Evolutionary conservation across 2,797 vertebrate species (phyloP).

Genomic region (Hyperoplus immaculatus): DNA sequence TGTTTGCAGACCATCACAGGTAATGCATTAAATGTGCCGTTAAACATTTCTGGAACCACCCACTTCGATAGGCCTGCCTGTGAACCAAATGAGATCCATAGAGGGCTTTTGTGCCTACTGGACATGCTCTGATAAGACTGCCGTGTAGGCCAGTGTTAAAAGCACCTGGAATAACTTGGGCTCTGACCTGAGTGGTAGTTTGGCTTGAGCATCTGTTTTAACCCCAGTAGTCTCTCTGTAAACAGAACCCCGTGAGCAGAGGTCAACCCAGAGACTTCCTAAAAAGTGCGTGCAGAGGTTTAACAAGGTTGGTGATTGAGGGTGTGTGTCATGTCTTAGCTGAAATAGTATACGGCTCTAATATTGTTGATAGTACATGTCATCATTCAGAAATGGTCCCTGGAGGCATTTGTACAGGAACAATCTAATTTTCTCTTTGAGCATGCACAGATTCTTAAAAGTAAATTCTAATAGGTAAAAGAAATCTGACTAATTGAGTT

Average conservation of each 20-base stretch:
- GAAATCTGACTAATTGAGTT: conserved; percentile 56
- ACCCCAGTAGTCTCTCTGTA: conserved; percentile 53
- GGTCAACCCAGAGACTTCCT: conserved; percentile 53
- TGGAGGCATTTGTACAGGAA: conserved; percentile 55
- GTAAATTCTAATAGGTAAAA: conserved; percentile 47
- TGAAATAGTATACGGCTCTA: conserved; percentile 62
- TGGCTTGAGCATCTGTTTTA: conserved; percentile 57
- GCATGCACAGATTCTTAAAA: conserved; percentile 33
- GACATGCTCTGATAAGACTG: conserved; percentile 59
- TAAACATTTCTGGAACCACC: conserved; percentile 64
- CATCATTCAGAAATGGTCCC: conserved; percentile 56
- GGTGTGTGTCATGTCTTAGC: conserved; percentile 47
- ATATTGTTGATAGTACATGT: conserved; percentile 64
- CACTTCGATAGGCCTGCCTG: conserved; percentile 44
- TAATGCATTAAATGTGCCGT: conserved; percentile 59
- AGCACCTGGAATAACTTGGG: conserved; percentile 61
- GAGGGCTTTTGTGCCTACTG: conserved; percentile 54
- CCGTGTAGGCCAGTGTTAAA: conserved; percentile 57
- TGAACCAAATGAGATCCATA: conserved; percentile 55
- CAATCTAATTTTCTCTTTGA: conserved; percentile 49
- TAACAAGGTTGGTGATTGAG: conserved; percentile 65
- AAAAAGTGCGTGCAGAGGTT: conserved; percentile 59
- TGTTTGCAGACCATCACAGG: conserved; percentile 72
- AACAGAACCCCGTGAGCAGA: conserved; percentile 54
- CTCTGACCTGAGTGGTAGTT: conserved; percentile 41